Evolutionary conservation across 2,888 invertebrate genomes (phyloP), one percentile per base, ranked within the genome.

Genomic region (Sinelater perroti): DNA sequence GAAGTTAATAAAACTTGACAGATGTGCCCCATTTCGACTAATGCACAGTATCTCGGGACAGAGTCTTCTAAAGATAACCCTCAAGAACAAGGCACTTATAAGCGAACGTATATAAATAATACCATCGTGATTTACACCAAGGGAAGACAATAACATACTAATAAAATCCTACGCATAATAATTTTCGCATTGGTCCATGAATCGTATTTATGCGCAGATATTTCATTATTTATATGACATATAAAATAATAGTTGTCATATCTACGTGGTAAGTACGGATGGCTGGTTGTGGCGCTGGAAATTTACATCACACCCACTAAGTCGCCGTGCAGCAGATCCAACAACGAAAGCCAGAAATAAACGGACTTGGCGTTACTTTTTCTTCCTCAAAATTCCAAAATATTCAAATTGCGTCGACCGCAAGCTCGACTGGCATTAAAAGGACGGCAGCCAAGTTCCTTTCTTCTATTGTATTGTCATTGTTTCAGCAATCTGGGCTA

Each of bases 91-190:
- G 16, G 52, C 30, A 44, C 42, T 47, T 53, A 56, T n/a, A 38
- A 10, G 2, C 33, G 18, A 11, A 17, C 11, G 30, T 13, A 13
- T 35, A 47, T 47, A 47, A 47, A 47, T 21, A 33, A 47, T 33
- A 14, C 13, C 16, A 1, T 11, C 49, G 59, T 59, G 66, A 65
- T 67, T 65, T 63, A 67, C 61, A 54, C 56, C 51, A 55, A 52
- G 24, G 50, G 44, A 59, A 62, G 60, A 64, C 60, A 60, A 61
- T 66, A 67, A 62, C 54, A 60, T 57, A 60, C 65, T 63, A 63
- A 67, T 67, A 67, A 67, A 67, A 64, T 50, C 66, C 66, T 62
- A 67, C 67, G 62, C 64, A 52, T 54, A 55, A 66, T 66, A 65
- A 65, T 64, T 63, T 64, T 62, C 63, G 42, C 61, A 60, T 58